Evolutionary conservation across 2,113 vertebrate genomes (phyloP), one percentile per base, ranked within the genome.

Genomic region (Orientallactaga bullata): DNA sequence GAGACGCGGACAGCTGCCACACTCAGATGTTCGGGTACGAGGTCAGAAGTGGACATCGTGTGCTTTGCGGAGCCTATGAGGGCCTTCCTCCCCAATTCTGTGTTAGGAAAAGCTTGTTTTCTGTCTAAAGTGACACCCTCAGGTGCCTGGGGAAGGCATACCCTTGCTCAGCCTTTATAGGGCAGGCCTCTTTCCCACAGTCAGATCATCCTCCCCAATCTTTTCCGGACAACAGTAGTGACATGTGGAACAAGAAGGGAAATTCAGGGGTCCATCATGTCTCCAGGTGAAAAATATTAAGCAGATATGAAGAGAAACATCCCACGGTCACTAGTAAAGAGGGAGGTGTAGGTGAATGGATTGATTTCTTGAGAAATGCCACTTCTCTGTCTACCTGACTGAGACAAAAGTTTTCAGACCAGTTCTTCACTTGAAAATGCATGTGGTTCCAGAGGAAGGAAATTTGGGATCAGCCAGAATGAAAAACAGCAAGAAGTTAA

Each of bases 91-190:
- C 61, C 61, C 18, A 63, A 63, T 63, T 63, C 17, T 66, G 6
- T 66, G 60, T 17, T 39, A 58, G 39, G 69, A 78, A 88, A 88
- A 23, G n/a, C 79, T 94, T 63, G 30, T 78, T 58, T 73, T 92
- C 76, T 66, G 6, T 77, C 73, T 93, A 85, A 78, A 94, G 47
- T 32, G 47, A 79, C 5, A 21, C 78, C 39, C 60, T 88, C 51
- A n/a, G 81, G 47, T 78, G 58, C 69, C n/a, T 63, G 61, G 39
- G 42, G 42, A n/a, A n/a, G n/a, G n/a, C n/a, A n/a, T n/a, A n/a
- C 66, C 13, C 65, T 61, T 73, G 73, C 86, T 90, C 24, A 6
- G 37, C 51, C 61, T n/a, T 39, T 0, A 17, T 88, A n/a, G 42
- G 42, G 12, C 55, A 35, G 21, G 30, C 17, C 18, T 91, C n/a